Conservation (phyloP, 2,797 vertebrate species). For the Rachycentron canadum region DNA sequence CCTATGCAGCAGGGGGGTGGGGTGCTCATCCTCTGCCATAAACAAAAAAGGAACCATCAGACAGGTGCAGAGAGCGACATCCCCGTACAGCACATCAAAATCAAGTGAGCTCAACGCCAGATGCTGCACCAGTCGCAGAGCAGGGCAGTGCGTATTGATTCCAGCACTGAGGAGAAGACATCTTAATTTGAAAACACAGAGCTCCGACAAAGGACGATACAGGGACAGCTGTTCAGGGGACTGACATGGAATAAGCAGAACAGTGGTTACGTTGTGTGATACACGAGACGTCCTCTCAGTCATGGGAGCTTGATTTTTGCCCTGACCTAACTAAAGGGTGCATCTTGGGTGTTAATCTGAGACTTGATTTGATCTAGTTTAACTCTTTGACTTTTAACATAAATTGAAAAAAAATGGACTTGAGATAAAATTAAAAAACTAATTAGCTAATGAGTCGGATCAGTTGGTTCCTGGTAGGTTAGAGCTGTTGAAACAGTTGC, state of each 20-base stretch:
- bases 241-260: neutral
- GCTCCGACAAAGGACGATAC: neutral
- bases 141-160: constrained; percentile 24
- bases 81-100: constrained; percentile 28
- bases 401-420: neutral
- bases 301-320: neutral
- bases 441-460: neutral
- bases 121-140: constrained; percentile 23
- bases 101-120: constrained; percentile 29
- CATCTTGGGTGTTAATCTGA: neutral
- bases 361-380: too few relatives aligned
- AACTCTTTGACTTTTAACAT: neutral
- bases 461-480: neutral
- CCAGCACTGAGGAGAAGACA: constrained; percentile 21
- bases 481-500: neutral
- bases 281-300: neutral
- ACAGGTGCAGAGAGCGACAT: constrained; percentile 39
- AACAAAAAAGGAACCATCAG: constrained; percentile 62
- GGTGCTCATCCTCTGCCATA: constrained; percentile 28
- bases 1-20: constrained; percentile 43
- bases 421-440: neutral
- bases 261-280: constrained; percentile 9
- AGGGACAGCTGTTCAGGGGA: neutral
- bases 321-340: neutral
- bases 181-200: constrained; percentile 42